Conservation (phyloP, 2,797 vertebrate species). For the Rhinogobio ventralis region DNA sequence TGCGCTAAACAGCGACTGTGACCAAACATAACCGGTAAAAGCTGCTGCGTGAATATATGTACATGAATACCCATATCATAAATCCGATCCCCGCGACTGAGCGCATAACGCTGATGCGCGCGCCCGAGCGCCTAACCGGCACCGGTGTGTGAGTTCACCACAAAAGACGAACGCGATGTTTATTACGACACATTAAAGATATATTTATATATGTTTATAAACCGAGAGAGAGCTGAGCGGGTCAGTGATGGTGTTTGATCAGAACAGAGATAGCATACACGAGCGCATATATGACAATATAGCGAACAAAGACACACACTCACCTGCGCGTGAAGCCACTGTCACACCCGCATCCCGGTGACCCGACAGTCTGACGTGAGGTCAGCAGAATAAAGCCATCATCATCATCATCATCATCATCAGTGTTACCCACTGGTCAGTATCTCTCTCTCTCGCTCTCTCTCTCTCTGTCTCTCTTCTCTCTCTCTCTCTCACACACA, state of each 20-base stretch:
- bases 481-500: not conserved
- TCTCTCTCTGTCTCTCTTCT: not conserved
- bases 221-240: not conserved
- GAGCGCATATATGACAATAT: too few species aligned
- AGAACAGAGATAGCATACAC: too few species aligned
- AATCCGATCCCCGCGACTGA: rapidly evolving
- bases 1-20: not conserved
- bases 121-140: not conserved
- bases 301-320: constrained; percentile 8
- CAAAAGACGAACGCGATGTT: not conserved
- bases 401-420: not conserved
- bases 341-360: constrained; percentile 6
- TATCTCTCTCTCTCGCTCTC: not conserved
- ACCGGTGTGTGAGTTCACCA: constrained; percentile 15
- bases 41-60: too few species aligned
- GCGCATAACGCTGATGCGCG: too few species aligned
- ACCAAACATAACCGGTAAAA: not conserved
- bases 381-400: not conserved
- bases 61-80: not conserved
- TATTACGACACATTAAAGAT: not conserved
- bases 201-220: not conserved
- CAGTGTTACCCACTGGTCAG: not conserved
- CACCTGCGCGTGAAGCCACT: constrained; percentile 5
- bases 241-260: not conserved
- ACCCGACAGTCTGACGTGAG: not conserved